A percentile compares a stretch with the other conserved stretches of the same genome.
Evolutionary conservation across 35 echinoderm and acorn worm genomes (phyloP).

Genomic region (Strongylocentrotus purpuratus): DNA sequence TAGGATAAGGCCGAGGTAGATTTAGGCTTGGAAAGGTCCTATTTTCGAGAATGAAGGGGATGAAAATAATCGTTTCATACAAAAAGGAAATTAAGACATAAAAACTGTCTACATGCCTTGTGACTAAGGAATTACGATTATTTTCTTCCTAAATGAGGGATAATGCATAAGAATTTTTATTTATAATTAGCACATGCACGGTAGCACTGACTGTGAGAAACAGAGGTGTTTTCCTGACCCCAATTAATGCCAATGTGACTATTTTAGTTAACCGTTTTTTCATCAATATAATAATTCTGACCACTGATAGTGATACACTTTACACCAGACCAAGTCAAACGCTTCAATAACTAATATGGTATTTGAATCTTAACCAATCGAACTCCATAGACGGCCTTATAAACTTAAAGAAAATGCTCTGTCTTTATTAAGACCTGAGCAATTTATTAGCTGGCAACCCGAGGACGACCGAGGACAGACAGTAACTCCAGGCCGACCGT

Average conservation of each 20-base stretch:
- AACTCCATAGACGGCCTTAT: neutral
- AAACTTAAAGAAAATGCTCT: neutral
- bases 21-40: neutral
- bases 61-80: neutral
- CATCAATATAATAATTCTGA: too few relatives aligned
- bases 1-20: neutral
- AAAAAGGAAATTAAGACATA: neutral
- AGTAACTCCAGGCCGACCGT: conserved; percentile 1
- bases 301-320: neutral
- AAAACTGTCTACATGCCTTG: too few relatives aligned
- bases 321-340: neutral
- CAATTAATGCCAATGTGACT: neutral
- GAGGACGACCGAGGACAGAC: neutral
- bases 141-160: neutral
- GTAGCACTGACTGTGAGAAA: too few relatives aligned
- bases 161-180: neutral
- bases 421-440: neutral
- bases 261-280: too few relatives aligned
- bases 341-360: neutral
- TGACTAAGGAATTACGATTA: too few relatives aligned
- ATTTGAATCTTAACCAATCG: neutral
- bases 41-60: neutral
- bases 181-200: too few relatives aligned
- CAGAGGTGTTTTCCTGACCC: too few relatives aligned
- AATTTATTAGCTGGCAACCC: neutral